Evolutionary conservation across 1,140 invertebrate species (phyloP), one percentile per base, ranked within the genome.

Genomic region (Cepaea nemoralis): DNA sequence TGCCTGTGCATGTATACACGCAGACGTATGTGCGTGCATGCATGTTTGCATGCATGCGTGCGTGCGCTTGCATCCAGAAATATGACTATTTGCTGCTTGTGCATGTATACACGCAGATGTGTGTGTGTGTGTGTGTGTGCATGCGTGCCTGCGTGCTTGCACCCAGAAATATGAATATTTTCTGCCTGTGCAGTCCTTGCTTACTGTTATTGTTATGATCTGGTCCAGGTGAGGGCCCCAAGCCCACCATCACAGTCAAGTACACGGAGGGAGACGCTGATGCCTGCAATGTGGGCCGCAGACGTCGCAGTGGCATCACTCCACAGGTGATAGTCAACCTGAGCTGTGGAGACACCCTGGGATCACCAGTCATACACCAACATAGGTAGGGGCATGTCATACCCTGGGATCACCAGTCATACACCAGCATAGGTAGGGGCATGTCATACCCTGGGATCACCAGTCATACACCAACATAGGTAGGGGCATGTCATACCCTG

Each of bases 401-500:
- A n/a, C n/a, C n/a, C n/a, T n/a, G n/a, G n/a, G n/a, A n/a, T n/a
- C n/a, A n/a, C n/a, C n/a, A n/a, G n/a, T n/a, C n/a, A n/a, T n/a
- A n/a, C n/a, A n/a, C n/a, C n/a, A n/a, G n/a, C n/a, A n/a, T n/a
- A n/a, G n/a, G n/a, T n/a, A n/a, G n/a, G n/a, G n/a, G n/a, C n/a
- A n/a, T n/a, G n/a, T n/a, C n/a, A 82, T 2, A 86, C 85, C n/a
- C 80, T 88, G 33, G 88, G 87, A 48, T 83, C 83, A 27, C 88
- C 87, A 59, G 73, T 82, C 5, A 85, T 85, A 78, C 66, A 86
- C 35, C 78, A 82, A 8, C 31, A 75, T 5, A 50, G 31, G 45
- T 50, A n/a, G n/a, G n/a, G n/a, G n/a, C n/a, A n/a, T n/a, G n/a
- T n/a, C n/a, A n/a, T n/a, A n/a, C n/a, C n/a, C n/a, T n/a, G n/a